Evolutionary conservation across 2,113 vertebrate genomes (phyloP), one percentile per base, ranked within the genome.

Genomic region (Halichoerus grypus): DNA sequence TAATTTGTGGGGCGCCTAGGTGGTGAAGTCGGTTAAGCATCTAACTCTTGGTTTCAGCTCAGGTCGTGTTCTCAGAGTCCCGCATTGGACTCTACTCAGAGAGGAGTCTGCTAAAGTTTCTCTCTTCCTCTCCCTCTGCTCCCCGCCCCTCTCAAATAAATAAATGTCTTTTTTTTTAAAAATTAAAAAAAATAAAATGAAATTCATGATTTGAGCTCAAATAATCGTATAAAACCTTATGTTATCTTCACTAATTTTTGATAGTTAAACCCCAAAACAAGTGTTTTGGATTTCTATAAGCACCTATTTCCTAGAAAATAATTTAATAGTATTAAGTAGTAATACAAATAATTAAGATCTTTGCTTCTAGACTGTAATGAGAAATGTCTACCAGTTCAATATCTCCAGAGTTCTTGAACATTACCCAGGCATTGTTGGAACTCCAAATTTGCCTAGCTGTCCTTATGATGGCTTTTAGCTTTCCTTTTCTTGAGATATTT

Each of bases 381-480:
- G 8, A 83, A 55, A 28, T 76, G 12, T 53, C 33, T 22, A n/a
- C 51, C 12, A 18, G 16, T 28, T 85, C 36, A 31, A 4, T 22
- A 21, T 12, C 57, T 19, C 28, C 7, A 36, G 16, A 31, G 22
- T 15, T 12, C 24, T 15, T 49, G 55, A 67, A 36, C 3, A 39
- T 57, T 6, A 10, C 5, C 10, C 0, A 1, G 31, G 6, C 31
- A 5, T 6, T 49, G 16, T 24, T 82, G 57, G 5, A 11, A n/a
- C 5, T 16, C 39, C 59, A 51, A 4, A 1, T 15, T 26, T 15
- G 7, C 22, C 6, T n/a, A 31, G 16, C 36, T 49, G 19, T 46
- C 21, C 7, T 28, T 11, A 2, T 2, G 4, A 9, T 53, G 28
- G 26, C 28, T 57, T 49, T 84, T 15, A 16, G 2, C 39, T 63